A percentile compares a stretch with the other conserved stretches of the same genome.
phyloP scores from a whole-genome alignment of 2,888 invertebrate species.

The Agrochola macilenta region DNA sequence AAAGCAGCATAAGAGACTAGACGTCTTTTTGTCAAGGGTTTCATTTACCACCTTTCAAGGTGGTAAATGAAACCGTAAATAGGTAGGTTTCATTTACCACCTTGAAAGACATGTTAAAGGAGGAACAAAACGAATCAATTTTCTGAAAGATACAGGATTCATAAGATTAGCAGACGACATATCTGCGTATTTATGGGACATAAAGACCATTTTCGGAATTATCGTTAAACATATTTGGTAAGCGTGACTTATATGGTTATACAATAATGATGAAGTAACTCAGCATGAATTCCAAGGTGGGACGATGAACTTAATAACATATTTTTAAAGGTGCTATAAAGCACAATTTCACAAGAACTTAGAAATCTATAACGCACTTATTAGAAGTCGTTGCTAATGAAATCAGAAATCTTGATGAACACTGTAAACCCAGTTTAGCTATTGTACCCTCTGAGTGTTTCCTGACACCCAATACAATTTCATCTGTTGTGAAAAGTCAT shows the following conservation, averaged over 20 bases:
- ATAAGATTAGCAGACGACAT: slow-evolving; percentile 11
- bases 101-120: slow-evolving; percentile 45
- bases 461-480: not conserved
- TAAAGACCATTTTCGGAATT: slow-evolving; percentile 39
- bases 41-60: slow-evolving; percentile 70
- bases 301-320: slow-evolving; percentile 68
- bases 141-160: slow-evolving; percentile 24
- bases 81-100: slow-evolving; percentile 71
- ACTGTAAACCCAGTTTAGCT: not conserved
- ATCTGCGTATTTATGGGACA: slow-evolving; percentile 38
- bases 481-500: slow-evolving; percentile 7
- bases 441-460: not conserved
- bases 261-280: slow-evolving; percentile 68
- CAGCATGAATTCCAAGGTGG: slow-evolving; percentile 72
- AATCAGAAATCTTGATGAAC: not conserved
- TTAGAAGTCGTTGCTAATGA: not conserved
- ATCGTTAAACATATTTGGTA: slow-evolving; percentile 69
- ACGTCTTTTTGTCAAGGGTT: slow-evolving; percentile 74
- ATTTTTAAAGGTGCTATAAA: slow-evolving; percentile 28
- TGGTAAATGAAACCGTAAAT: no score
- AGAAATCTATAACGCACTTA: slow-evolving; percentile 3
- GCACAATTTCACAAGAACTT: slow-evolving; percentile 20
- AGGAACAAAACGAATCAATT: slow-evolving; percentile 20
- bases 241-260: slow-evolving; percentile 68
- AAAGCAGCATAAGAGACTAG: slow-evolving; percentile 70